phyloP scores from a whole-genome alignment of 2,113 vertebrate species.

The Cyprinodon brontotheroides region DNA sequence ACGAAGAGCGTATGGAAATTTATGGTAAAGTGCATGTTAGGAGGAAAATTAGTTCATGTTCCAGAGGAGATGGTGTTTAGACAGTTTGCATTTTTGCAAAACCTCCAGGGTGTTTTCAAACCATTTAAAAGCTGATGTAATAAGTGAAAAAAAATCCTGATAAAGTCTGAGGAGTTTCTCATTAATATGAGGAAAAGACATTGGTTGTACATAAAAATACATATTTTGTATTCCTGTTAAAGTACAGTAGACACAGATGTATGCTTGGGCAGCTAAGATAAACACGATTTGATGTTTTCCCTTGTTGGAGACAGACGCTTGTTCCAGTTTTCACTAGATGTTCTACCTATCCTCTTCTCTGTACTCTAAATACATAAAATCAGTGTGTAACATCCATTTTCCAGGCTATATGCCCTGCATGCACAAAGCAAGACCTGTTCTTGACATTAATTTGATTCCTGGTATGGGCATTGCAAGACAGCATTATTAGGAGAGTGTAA shows the following conservation, averaged over 20 bases:
- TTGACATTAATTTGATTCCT: conserved; percentile 55
- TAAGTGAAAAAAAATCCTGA: background rate
- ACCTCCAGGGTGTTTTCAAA: too few species aligned
- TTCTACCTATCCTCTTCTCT: conserved; percentile 39
- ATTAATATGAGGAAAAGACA: background rate
- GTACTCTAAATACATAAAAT: conserved; percentile 59
- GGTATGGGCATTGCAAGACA: conserved; percentile 49
- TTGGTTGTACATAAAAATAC: background rate
- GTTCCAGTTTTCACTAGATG: conserved; percentile 59
- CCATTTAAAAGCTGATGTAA: too few species aligned
- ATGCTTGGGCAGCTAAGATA: conserved; percentile 71
- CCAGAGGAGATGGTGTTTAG: too few species aligned
- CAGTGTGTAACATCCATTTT: conserved; percentile 37
- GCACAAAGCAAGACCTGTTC: conserved; percentile 42
- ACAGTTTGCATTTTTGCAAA: too few species aligned
- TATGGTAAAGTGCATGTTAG: too few species aligned
- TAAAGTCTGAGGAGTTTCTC: background rate
- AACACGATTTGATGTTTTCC: conserved; percentile 75
- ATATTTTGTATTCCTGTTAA: too few species aligned
- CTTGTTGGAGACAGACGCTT: conserved; percentile 73
- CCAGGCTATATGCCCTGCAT: conserved; percentile 19
- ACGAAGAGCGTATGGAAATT: too few species aligned
- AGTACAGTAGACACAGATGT: background rate
- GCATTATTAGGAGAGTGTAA: conserved; percentile 43
- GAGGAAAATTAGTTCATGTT: too few species aligned